phyloP scores from a whole-genome alignment of 2,113 vertebrate species.

The Lutjanus erythropterus region DNA sequence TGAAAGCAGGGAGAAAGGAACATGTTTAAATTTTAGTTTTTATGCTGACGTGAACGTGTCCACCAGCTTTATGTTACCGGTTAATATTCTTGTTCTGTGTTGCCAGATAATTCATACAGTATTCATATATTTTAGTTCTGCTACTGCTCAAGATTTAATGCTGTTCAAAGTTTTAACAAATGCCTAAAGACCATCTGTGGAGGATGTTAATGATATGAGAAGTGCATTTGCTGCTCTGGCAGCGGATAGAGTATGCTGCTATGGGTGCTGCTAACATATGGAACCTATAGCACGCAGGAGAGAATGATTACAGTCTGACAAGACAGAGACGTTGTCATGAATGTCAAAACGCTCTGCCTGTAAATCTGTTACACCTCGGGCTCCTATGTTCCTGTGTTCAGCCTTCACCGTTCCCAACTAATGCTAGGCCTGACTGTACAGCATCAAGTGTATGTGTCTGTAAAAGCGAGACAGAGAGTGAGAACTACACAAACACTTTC shows the following conservation, averaged over 20 bases:
- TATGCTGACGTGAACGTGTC: not conserved
- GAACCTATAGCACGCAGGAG: not conserved
- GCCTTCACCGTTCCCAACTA: slow-evolving; percentile 16
- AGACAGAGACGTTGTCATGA: not conserved
- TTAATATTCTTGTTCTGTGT: slow-evolving; percentile 1
- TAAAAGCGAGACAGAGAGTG: slow-evolving; percentile 15
- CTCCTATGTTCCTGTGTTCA: not conserved
- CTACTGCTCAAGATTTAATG: slow-evolving; percentile 18
- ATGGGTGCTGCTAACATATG: slow-evolving; percentile 14
- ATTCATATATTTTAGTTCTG: not conserved
- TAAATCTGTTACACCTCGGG: not conserved
- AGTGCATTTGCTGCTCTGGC: not conserved
- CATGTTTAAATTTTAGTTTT: slow-evolving; percentile 12
- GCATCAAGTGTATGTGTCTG: slow-evolving; percentile 26
- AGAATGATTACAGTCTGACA: slow-evolving; percentile 6
- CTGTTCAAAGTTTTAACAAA: slow-evolving; percentile 6
- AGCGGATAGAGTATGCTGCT: not conserved
- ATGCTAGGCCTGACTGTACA: slow-evolving; percentile 11
- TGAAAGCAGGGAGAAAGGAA: not conserved
- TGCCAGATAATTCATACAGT: not conserved
- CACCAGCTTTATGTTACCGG: not conserved
- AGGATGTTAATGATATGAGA: not conserved
- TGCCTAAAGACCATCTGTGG: slow-evolving; percentile 6
- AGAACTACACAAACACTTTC: slow-evolving; percentile 50
- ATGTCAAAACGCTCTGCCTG: not conserved